A percentile compares a stretch with the other conserved stretches of the same genome.
phyloP scores from a whole-genome alignment of 2,113 vertebrate species.

The Passer montanus region DNA sequence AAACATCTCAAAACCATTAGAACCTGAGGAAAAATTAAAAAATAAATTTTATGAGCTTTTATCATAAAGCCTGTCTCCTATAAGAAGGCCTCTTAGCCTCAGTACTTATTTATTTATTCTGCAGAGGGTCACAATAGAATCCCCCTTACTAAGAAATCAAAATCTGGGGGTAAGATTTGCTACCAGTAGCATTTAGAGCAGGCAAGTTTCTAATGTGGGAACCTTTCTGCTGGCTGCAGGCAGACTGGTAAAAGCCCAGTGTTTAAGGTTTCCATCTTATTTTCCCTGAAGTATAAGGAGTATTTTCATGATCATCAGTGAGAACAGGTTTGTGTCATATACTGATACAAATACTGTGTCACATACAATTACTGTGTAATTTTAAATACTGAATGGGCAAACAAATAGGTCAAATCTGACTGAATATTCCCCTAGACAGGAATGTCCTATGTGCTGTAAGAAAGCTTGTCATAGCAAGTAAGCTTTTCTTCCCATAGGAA shows the following conservation, averaged over 20 bases:
- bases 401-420: not conserved
- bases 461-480: not conserved
- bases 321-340: not conserved
- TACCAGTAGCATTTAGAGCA: not conserved
- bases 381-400: not conserved
- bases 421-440: not conserved
- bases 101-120: not conserved
- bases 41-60: not conserved
- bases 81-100: not conserved
- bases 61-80: not conserved
- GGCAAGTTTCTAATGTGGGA: not conserved
- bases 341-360: too few species aligned
- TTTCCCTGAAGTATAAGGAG: not conserved
- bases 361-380: not conserved
- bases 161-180: not conserved
- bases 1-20: not conserved
- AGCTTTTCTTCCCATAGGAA: constrained; percentile 25
- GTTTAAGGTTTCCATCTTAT: not conserved
- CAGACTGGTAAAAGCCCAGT: not conserved
- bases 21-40: not conserved
- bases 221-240: not conserved
- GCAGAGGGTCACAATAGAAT: not conserved
- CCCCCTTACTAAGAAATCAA: not conserved
- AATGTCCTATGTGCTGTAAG: not conserved
- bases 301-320: not conserved